Evolutionary conservation across 2,797 vertebrate genomes (phyloP), one percentile per base, ranked within the genome.

Genomic region (Antennarius maculatus): DNA sequence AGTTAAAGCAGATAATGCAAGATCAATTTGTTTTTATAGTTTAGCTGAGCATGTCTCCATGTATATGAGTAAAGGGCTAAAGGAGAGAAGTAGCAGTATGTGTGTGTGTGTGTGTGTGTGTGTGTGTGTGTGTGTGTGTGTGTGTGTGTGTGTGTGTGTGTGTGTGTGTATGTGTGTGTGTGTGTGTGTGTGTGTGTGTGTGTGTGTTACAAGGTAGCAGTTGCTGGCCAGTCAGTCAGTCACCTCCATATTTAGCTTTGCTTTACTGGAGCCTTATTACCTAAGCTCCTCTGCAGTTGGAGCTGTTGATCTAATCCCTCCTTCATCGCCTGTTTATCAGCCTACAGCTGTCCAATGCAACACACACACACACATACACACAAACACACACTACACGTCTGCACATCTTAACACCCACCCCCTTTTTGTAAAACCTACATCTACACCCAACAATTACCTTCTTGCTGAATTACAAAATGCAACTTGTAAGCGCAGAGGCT

Each of bases 221-320:
- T 84, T 80, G 77, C 76, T 83, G 83, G 88, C 80, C 84, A 87
- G 80, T 49, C 76, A 84, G 81, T 77, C 84, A 87, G 74, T 82
- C 84, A 86, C 72, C 76, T 87, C 89, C 91, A 91, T 91, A 92
- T 91, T 89, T 92, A 91, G 88, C 79, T 71, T 67, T 80, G 83
- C 86, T 82, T 82, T 78, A 76, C 77, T 68, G 51, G 67, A 87
- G 89, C 83, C 85, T 82, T 87, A 85, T 91, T 88, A 90, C 86
- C 88, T 87, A 86, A 89, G 86, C 86, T 83, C 82, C 88, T 81
- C 79, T 88, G 88, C 88, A 88, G 90, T 87, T 85, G 74, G 79
- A 90, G 81, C 79, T 90, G 86, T 87, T 91, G 85, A 83, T 90
- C 88, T 86, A 84, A 89, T 88, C 84, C 77, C 81, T 34, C 71